Percentiles rank a stretch among this genome's conserved stretches.
Conservation (phyloP, 2,888 invertebrate genomes). For the Dicyrtomina minuta region DNA sequence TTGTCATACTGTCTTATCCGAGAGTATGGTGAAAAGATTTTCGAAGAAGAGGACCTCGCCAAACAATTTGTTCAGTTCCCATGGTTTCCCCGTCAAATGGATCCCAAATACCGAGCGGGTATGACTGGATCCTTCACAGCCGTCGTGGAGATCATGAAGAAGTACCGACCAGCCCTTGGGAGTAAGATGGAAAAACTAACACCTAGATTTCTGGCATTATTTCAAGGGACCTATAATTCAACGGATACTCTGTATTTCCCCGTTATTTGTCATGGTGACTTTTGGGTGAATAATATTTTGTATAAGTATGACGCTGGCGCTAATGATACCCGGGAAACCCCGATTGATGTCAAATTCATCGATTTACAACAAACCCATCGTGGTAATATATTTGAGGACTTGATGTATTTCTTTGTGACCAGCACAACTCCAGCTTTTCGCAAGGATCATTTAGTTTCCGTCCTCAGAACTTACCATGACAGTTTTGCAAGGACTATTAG, state of each 20-base stretch:
- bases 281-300: conserved; percentile 49
- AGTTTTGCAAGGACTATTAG: conserved; percentile 37
- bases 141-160: conserved; percentile 8
- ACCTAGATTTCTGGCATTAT: neutral
- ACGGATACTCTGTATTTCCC: conserved; percentile 38
- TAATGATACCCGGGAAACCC: conserved; percentile 18
- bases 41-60: conserved; percentile 16
- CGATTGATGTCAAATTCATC: conserved; percentile 39
- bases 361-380: conserved; percentile 43
- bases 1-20: conserved; percentile 30
- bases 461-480: conserved; percentile 40
- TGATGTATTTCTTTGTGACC: conserved; percentile 44
- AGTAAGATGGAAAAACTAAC: conserved; percentile 12
- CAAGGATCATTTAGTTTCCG: conserved; percentile 33
- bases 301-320: conserved; percentile 41
- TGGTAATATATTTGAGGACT: conserved; percentile 45
- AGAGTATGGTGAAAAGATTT: conserved; percentile 33
- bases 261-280: conserved; percentile 45
- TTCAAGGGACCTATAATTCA: neutral
- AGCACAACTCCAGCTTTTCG: conserved; percentile 46
- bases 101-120: neutral
- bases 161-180: conserved; percentile 1
- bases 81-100: conserved; percentile 4
- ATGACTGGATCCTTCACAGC: neutral
- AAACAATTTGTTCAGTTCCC: neutral